Conservation (phyloP, 2,113 vertebrate genomes). For the Thamnophis sirtalis region DNA sequence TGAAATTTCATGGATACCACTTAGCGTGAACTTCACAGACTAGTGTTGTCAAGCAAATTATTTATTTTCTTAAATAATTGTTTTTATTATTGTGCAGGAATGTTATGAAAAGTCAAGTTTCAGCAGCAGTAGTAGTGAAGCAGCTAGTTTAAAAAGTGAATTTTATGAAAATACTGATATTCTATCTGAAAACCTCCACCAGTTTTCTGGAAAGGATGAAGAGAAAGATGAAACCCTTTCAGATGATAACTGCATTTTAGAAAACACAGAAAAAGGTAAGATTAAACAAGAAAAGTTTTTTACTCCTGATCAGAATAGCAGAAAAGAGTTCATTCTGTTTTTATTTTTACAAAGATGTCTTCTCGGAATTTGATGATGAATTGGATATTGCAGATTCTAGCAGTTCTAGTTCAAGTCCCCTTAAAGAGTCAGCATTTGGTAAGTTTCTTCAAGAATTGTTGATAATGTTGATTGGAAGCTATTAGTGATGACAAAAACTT, state of each 20-base stretch:
- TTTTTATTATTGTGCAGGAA: conserved; percentile 52
- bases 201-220: conserved; percentile 45
- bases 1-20: neutral
- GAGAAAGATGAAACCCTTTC: conserved; percentile 55
- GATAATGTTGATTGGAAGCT: neutral
- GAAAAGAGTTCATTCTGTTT: conserved; percentile 21
- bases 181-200: conserved; percentile 36
- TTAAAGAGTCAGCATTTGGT: conserved; percentile 64
- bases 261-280: conserved; percentile 63
- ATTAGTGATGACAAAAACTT: neutral
- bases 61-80: neutral
- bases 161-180: conserved; percentile 57
- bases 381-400: conserved; percentile 48
- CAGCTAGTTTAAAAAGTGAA: conserved; percentile 56
- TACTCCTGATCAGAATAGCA: neutral
- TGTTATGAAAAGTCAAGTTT: conserved; percentile 58
- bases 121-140: conserved; percentile 54
- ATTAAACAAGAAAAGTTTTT: neutral
- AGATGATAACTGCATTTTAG: conserved; percentile 52
- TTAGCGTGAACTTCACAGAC: neutral
- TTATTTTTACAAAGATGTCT: conserved; percentile 51
- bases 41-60: neutral
- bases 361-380: conserved; percentile 68
- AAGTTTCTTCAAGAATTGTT: conserved; percentile 45
- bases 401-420: conserved; percentile 56